A percentile compares a stretch with the other conserved stretches of the same genome.
Evolutionary conservation across 2,888 invertebrate genomes (phyloP).

Genomic region (Salpingus planirostris): DNA sequence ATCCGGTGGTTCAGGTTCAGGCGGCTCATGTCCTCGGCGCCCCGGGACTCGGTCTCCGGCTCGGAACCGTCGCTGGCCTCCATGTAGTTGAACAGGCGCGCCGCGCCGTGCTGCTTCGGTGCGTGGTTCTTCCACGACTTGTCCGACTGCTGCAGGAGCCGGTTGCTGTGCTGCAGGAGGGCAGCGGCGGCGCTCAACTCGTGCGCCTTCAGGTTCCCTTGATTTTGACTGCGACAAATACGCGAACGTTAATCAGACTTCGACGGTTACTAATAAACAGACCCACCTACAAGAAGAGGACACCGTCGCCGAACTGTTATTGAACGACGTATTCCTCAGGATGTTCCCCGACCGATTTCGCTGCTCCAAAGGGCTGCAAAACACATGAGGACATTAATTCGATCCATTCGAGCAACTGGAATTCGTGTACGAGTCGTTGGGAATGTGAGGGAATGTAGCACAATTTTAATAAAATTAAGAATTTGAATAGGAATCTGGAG

Average conservation of each 20-base stretch:
- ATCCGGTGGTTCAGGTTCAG: conserved; percentile 35
- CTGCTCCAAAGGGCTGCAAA: conserved; percentile 53
- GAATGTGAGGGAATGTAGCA: conserved; percentile 3
- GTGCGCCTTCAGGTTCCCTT: conserved; percentile 25
- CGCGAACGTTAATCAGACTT: neutral
- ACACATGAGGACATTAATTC: too few relatives aligned
- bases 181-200: conserved; percentile 34
- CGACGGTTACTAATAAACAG: neutral
- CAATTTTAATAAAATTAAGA: too few relatives aligned
- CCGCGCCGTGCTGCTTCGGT: conserved; percentile 51
- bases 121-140: conserved; percentile 35
- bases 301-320: conserved; percentile 16
- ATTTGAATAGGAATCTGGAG: too few relatives aligned
- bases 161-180: conserved; percentile 35
- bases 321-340: conserved; percentile 35
- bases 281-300: conserved; percentile 35
- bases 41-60: conserved; percentile 43
- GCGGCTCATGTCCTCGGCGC: conserved; percentile 39
- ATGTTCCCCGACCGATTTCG: conserved; percentile 50
- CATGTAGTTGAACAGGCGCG: conserved; percentile 62
- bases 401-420: too few relatives aligned
- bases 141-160: conserved; percentile 32
- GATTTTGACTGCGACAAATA: conserved; percentile 15
- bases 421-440: too few relatives aligned
- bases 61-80: conserved; percentile 66